Evolutionary conservation across 2,113 vertebrate species (phyloP), one percentile per base, ranked within the genome.

Genomic region (Xiphias gladius): DNA sequence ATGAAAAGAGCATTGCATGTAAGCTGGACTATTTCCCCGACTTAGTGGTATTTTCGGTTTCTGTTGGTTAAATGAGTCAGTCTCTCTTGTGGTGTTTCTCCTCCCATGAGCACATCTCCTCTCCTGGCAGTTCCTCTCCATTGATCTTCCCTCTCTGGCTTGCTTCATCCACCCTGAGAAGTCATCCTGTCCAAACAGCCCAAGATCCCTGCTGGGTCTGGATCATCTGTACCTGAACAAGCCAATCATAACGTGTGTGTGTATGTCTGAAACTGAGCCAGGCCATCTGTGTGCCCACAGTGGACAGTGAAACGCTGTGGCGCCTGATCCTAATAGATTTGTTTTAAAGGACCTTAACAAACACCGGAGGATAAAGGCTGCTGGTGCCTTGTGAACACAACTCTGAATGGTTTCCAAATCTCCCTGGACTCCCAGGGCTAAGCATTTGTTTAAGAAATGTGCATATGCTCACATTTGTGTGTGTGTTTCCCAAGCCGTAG

Each of bases 321-420:
- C 66, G 80, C 73, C 83, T 79, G 76, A 37, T 76, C 73, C 85
- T 90, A 91, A 93, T 74, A 74, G 90, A 92, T 93, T 88, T 69
- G 72, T 91, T 94, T 85, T 84, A 92, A 93, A 93, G 55, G 79
- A 91, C 79, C 66, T 87, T 54, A 58, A 89, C 93, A 93, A 95
- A 94, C 88, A 93, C 76, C 19, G 32, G 10, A 68, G 43, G 71
- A 94, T 84, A 94, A 94, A 91, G 72, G 84, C 61, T 61, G 67
- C 71, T 59, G 62, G 70, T 66, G 72, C 80, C 76, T 46, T 85
- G 82, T 72, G 85, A 93, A 80, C 76, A 69, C 76, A 71, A 82
- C 55, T 72, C 48, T 66, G 88, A 88, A 89, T 89, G 81, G 73
- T 92, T 94, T 85, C 88, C 91, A 86, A 90, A 93, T 84, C 87